Evolutionary conservation across 2,797 vertebrate species (phyloP).

Genomic region (Hyperoplus immaculatus): DNA sequence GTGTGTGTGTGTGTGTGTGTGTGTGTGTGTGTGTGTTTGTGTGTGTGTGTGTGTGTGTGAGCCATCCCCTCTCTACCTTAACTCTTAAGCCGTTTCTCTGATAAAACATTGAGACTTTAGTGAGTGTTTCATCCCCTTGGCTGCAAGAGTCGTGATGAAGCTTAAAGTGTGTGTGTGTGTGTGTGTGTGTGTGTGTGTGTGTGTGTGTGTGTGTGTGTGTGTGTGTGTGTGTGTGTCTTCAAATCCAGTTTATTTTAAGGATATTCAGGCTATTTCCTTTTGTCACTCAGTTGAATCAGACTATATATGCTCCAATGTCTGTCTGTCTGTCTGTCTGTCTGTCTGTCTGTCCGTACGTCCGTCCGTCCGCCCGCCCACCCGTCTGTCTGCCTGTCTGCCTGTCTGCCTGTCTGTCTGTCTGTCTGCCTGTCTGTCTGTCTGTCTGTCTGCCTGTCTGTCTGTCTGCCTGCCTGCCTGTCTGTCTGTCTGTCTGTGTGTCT

Average conservation of each 20-base stretch:
- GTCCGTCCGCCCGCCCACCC: accelerated
- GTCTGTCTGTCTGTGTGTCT: no score
- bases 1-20: no score
- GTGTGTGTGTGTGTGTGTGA: not conserved
- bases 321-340: not conserved
- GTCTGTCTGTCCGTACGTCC: no score
- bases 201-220: not conserved
- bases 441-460: not conserved
- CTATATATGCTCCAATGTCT: not conserved
- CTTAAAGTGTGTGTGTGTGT: not conserved
- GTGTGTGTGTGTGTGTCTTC: not conserved
- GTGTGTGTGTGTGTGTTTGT: not conserved
- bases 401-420: not conserved
- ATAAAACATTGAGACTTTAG: no score
- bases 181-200: not conserved
- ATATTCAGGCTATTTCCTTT: no score
- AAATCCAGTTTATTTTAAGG: no score
- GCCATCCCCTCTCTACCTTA: no score
- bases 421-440: not conserved
- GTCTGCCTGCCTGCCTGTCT: not conserved
- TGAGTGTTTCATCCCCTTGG: no score
- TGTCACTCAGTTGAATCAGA: no score
- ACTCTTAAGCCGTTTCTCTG: no score
- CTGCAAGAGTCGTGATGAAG: no score
- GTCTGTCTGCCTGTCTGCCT: no score